phyloP scores from a whole-genome alignment of 2,797 vertebrate genomes.

The Bufotes viridis region DNA sequence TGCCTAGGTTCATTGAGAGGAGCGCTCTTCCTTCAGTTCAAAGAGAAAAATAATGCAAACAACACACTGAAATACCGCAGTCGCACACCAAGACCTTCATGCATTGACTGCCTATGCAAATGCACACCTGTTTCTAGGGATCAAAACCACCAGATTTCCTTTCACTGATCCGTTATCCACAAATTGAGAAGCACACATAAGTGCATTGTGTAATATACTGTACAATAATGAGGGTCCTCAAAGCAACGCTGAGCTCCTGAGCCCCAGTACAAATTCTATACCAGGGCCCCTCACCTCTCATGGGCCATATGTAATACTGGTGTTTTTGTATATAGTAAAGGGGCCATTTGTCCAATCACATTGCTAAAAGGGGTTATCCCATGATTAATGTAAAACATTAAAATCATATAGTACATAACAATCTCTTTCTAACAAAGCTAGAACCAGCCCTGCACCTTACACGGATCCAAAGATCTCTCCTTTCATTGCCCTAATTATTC shows the following conservation, averaged over 20 bases:
- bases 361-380: no score
- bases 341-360: neutral
- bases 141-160: neutral
- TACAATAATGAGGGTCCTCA: neutral
- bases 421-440: no score
- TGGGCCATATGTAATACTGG: no score
- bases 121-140: constrained; percentile 1
- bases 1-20: neutral
- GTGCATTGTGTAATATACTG: neutral
- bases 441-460: no score
- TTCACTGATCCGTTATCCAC: neutral
- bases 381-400: no score
- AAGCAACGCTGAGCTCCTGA: neutral
- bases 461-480: no score
- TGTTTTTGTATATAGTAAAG: neutral
- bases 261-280: neutral
- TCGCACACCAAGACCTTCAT: neutral
- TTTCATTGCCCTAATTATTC: no score
- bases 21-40: neutral
- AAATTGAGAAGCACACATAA: neutral
- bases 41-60: neutral
- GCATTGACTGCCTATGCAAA: constrained; percentile 8
- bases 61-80: neutral
- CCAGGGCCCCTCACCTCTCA: neutral
- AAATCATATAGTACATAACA: no score